A percentile compares a stretch with the other conserved stretches of the same genome.
Evolutionary conservation across 2,888 invertebrate species (phyloP).

Genomic region (Agapostemon virescens): DNA sequence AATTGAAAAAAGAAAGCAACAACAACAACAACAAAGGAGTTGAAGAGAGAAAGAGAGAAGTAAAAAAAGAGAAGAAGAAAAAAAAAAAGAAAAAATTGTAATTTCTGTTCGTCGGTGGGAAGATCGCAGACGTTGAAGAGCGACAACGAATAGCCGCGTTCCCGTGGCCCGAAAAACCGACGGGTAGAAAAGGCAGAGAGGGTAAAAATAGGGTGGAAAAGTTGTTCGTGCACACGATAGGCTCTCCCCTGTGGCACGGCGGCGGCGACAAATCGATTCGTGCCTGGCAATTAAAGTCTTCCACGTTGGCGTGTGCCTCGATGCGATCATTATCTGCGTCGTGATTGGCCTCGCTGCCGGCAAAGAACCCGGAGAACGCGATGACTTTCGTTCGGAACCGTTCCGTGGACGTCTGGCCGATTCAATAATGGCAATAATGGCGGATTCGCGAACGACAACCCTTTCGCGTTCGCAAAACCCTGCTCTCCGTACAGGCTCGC

Average conservation of each 20-base stretch:
- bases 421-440: constrained; percentile 28
- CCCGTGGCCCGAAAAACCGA: constrained; percentile 22
- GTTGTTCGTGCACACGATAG: constrained; percentile 58
- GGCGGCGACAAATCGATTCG: constrained; percentile 75
- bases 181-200: constrained; percentile 20
- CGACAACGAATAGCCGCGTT: constrained; percentile 11
- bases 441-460: background rate
- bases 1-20: constrained; percentile 10
- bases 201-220: constrained; percentile 51
- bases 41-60: background rate
- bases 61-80: background rate
- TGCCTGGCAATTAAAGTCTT: constrained; percentile 74
- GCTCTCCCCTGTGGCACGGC: constrained; percentile 53
- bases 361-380: constrained; percentile 26
- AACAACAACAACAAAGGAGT: background rate
- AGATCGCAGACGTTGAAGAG: constrained; percentile 2
- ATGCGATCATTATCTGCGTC: constrained; percentile 71
- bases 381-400: constrained; percentile 40
- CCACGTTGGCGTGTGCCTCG: constrained; percentile 60
- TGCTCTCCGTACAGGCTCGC: background rate
- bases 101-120: background rate
- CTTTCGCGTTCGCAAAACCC: background rate
- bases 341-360: constrained; percentile 64
- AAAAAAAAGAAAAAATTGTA: background rate
- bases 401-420: constrained; percentile 4